phyloP scores from a whole-genome alignment of 2,797 vertebrate genomes.

The Peromyscus aztecus region DNA sequence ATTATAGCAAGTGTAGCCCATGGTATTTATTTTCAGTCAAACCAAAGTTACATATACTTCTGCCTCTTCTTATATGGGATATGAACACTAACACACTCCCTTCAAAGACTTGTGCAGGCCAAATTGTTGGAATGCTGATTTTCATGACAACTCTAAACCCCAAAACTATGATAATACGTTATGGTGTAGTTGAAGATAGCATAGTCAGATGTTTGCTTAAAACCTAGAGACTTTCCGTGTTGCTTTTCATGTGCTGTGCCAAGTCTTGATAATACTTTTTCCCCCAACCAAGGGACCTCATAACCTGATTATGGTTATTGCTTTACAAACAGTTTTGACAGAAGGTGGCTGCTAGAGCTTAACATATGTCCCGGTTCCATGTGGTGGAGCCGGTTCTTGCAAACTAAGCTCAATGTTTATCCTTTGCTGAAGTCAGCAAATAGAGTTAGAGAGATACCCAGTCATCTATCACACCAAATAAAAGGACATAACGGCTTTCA shows the following conservation, averaged over 20 bases:
- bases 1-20: slow-evolving; percentile 98
- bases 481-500: slow-evolving; percentile 95
- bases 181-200: slow-evolving; percentile 92
- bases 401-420: slow-evolving; percentile 95
- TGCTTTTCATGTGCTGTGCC: slow-evolving; percentile 95
- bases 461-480: slow-evolving; percentile 99
- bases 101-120: slow-evolving; percentile 93
- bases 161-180: slow-evolving; percentile 91
- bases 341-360: slow-evolving; percentile 94
- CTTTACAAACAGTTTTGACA: slow-evolving; percentile 94
- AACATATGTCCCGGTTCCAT: slow-evolving; percentile 92
- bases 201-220: slow-evolving; percentile 94
- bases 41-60: slow-evolving; percentile 99
- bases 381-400: slow-evolving; percentile 93
- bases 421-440: slow-evolving; percentile 97
- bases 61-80: slow-evolving; percentile 99
- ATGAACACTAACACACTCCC: slow-evolving; percentile 94
- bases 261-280: slow-evolving; percentile 93
- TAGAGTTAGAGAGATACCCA: slow-evolving; percentile 95
- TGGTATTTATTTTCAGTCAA: slow-evolving; percentile 99
- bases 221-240: slow-evolving; percentile 94
- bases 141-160: slow-evolving; percentile 92
- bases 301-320: slow-evolving; percentile 94
- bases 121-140: slow-evolving; percentile 92
- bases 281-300: slow-evolving; percentile 95